Base-by-base conservation (phyloP, 2,113 vertebrate genomes). In the Erinaceus europaeus region DNA sequence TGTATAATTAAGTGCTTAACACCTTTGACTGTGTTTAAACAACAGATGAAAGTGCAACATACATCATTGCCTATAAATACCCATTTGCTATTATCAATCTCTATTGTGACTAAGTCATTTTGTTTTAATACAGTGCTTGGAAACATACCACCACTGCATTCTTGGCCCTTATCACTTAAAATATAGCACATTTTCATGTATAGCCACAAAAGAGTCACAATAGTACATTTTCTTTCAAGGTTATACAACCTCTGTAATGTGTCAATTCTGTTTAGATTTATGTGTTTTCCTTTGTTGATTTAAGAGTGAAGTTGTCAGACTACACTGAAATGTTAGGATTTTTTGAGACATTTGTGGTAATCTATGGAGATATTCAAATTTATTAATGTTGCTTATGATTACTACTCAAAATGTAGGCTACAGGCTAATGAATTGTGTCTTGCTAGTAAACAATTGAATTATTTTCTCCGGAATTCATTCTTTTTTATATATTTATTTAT, bases 1-100 rank as follows among this genome's bases (percentile, higher is more conserved):
- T 69, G 38, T 46, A 32, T 84, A 73, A 80, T 64, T 84, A 89
- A 86, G 81, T 57, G 77, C 84, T 80, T 81, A 67, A 83, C 50
- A 81, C 40, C 6, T 68, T 61, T 50, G 55, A 40, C n/a, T 84
- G 53, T 69, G 11, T 87, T 91, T 89, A 73, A 81, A 82, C 59
- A 92, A 71, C 36, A 91, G 32, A 29, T 4, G 18, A 61, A 44
- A 57, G 38, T 80, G 50, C 10, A 32, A 38, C 57, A 42, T 42
- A 65, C n/a, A 20, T 4, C 15, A 44, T 3, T 79, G 25, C 8
- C 59, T 72, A 88, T 86, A 83, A 53, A 88, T 67, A 88, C 44
- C 59, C 20, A 42, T 29, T 55, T 67, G 20, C n/a, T 82, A 18
- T 65, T 62, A 74, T 57, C 52, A 81, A 23, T 1, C 36, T 9